These are phyloP conservation scores for Oscheius onirici DNA, from an alignment of 2,888 invertebrate genomes.

Conservation along the genomic window DNA sequence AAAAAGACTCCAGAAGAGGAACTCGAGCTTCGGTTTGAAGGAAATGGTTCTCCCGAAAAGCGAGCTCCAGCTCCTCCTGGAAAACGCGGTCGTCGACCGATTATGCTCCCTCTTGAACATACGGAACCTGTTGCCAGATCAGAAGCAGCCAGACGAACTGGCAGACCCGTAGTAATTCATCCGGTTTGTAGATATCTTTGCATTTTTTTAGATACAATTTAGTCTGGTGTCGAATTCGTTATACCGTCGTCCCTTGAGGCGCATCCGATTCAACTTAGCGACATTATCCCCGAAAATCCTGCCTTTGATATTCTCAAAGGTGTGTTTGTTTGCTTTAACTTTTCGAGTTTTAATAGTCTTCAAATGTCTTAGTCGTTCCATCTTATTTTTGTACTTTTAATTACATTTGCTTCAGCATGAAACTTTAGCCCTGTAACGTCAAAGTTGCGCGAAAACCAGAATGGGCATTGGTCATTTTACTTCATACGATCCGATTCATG, in stretches of 20 bases:
- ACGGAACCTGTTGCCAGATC: slow-evolving; percentile 26
- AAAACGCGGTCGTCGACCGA: slow-evolving; percentile 18
- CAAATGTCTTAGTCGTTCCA: too few relatives aligned
- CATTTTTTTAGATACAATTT: slow-evolving; percentile 28
- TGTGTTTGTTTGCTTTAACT: too few relatives aligned
- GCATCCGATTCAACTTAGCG: slow-evolving; percentile 43
- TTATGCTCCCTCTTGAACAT: slow-evolving; percentile 4
- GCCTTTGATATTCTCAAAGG: slow-evolving; percentile 48
- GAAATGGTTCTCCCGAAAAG: slow-evolving; percentile 27
- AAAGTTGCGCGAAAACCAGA: too few relatives aligned
- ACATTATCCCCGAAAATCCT: slow-evolving; percentile 38
- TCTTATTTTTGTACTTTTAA: too few relatives aligned
- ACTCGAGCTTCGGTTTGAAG: slow-evolving; percentile 10
- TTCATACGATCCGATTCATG: too few relatives aligned
- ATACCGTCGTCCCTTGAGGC: slow-evolving; percentile 49
- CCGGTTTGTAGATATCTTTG: slow-evolving; percentile 35
- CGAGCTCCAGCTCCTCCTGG: neutral
- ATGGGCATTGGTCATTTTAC: too few relatives aligned
- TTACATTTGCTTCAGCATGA: too few relatives aligned
- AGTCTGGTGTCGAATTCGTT: slow-evolving; percentile 49
- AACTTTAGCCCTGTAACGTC: too few relatives aligned
- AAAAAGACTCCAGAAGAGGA: slow-evolving; percentile 31
- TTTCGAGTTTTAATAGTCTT: too few relatives aligned
- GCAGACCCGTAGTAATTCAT: slow-evolving; percentile 31
- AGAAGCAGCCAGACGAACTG: slow-evolving; percentile 31